Base-by-base conservation (phyloP, 2,797 vertebrate species). In the Paguma larvata region DNA sequence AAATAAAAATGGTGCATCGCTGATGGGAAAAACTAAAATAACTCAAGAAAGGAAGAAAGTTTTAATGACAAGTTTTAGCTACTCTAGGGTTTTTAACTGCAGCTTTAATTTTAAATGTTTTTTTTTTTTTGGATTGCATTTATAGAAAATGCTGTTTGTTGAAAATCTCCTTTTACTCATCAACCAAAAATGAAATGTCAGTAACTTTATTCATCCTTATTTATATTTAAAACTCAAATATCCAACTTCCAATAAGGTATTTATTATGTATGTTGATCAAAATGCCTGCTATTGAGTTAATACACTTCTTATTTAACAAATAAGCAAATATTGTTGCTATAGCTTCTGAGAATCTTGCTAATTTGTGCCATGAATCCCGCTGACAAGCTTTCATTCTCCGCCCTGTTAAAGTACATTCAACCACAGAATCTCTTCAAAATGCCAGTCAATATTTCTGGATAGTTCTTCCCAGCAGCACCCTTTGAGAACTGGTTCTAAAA, bases 121-220 rank as follows among this genome's bases (percentile, higher is more conserved):
- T 59, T 65, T 34, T 48, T 53, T 19, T 59, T 59, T 59, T 59
- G 56, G 10, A 56, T 38, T 92, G 41, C 73, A 75, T 82, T 87
- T 82, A 53, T 65, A 82, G 25, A n/a, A 62, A 63, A 85, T 67
- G 44, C 2, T 44, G 7, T 53, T 80, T 72, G 23, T 95, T 91
- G 38, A 82, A 93, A 87, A 65, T 53, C 8, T 83, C 48, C 51
- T 86, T 46, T 91, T 80, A 89, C 9, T 85, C 23, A 90, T 68
- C 65, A 94, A 78, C 23, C 23, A 67, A 83, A 77, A 67, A 68
- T 48, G 21, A 82, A 88, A 82, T 82, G 23, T 48, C 46, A 51
- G 18, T 41, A 38, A 13, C 23, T 73, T 48, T 93, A 72, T n/a
- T 51, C 13, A 4, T 85, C 16, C 32, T 15, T 65, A 68, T 77